Percentiles rank a stretch among this genome's conserved stretches.
Evolutionary conservation across 2,797 vertebrate species (phyloP).

Genomic region (Ciconia nigra): DNA sequence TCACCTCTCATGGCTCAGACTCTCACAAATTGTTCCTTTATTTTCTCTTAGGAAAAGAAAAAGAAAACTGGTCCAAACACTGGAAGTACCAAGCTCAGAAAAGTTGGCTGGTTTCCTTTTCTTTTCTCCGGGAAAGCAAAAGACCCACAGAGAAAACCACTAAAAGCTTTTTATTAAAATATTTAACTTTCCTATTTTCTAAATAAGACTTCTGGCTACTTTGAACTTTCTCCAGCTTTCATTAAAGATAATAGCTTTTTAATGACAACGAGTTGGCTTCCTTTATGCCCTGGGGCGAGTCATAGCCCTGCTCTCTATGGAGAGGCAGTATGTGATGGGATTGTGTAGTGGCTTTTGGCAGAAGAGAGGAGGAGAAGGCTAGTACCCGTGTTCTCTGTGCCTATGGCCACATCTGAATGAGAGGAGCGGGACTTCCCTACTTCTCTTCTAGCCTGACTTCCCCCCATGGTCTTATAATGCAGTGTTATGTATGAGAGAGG

Average conservation of each 20-base stretch:
- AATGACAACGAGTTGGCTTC: background rate
- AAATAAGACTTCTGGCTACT: background rate
- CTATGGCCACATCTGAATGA: background rate
- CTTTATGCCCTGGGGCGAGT: background rate
- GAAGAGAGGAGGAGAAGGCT: background rate
- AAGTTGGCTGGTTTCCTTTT: background rate
- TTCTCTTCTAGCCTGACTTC: background rate
- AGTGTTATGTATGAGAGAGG: background rate
- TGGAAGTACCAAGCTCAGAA: background rate
- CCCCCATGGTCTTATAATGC: background rate
- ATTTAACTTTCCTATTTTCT: constrained; percentile 5
- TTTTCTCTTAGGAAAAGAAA: background rate
- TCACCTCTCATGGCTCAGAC: background rate
- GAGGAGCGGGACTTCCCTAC: background rate
- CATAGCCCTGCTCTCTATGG: background rate
- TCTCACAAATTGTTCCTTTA: background rate
- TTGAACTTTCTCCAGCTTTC: background rate
- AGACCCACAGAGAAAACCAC: background rate
- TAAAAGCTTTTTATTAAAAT: constrained; percentile 18
- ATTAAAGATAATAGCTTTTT: constrained; percentile 1
- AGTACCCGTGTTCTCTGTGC: background rate
- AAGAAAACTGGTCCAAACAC: background rate
- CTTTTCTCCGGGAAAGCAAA: background rate
- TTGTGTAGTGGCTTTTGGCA: background rate
- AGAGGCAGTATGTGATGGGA: background rate